Percentiles rank a stretch among this genome's conserved stretches.
These are phyloP conservation scores for Steinernema hermaphroditum DNA, from an alignment of 2,888 invertebrate species.

Conservation along the genomic window DNA sequence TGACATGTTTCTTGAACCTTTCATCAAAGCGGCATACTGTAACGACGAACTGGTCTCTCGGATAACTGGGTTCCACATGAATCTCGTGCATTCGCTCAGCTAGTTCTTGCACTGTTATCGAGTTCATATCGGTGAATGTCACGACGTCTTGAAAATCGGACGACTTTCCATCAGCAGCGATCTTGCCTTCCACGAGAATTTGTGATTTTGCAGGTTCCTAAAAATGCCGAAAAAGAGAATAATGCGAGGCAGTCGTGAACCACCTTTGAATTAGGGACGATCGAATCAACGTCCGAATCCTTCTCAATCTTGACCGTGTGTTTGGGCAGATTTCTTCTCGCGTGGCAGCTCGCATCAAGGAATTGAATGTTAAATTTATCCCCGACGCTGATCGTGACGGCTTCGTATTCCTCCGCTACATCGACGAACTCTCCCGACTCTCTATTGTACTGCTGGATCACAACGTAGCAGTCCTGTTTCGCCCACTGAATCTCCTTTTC, in stretches of 20 bases:
- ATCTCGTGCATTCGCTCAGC: no score
- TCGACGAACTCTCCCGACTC: neutral
- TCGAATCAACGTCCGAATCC: neutral
- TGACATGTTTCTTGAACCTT: no score
- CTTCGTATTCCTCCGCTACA: neutral
- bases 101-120: no score
- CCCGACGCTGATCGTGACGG: neutral
- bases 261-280: neutral
- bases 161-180: neutral
- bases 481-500: neutral
- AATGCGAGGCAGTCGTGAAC: no score
- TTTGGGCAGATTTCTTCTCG: neutral
- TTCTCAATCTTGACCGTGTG: neutral
- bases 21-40: no score
- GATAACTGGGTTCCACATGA: no score
- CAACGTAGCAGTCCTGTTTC: neutral
- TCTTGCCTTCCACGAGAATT: neutral
- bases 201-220: neutral
- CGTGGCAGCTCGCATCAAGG: neutral
- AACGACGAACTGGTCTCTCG: no score
- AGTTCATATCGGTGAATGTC: neutral
- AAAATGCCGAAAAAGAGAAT: neutral
- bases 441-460: neutral
- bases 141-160: neutral
- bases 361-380: neutral